A percentile compares a stretch with the other conserved stretches of the same genome.
These are phyloP conservation scores for Oceanodroma tethys DNA, from an alignment of 2,113 vertebrate species.

Conservation along the genomic window DNA sequence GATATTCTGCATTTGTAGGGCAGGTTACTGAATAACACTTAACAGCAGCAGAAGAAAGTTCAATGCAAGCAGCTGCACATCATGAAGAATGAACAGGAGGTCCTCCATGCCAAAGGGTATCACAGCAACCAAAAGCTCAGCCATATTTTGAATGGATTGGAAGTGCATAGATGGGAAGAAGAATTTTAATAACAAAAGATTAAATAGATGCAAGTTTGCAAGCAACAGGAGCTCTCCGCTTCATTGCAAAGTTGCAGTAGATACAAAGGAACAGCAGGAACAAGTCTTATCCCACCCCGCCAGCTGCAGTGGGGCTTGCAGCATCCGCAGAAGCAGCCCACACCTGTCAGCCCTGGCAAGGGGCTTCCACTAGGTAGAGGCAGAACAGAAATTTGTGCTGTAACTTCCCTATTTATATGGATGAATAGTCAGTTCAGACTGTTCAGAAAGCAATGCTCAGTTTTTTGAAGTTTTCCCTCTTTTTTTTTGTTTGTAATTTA, in stretches of 20 bases:
- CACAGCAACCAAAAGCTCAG: background rate
- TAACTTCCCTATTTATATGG: background rate
- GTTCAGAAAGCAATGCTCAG: background rate
- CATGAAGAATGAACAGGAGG: background rate
- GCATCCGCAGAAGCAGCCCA: background rate
- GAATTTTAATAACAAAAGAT: slow-evolving; percentile 26
- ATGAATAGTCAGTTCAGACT: background rate
- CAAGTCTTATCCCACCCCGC: background rate
- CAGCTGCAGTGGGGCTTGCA: background rate
- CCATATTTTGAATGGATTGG: background rate
- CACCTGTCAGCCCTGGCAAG: background rate
- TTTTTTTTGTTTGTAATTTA: background rate
- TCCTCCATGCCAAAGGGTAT: background rate
- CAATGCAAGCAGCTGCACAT: rapidly evolving
- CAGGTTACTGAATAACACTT: background rate
- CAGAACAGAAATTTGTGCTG: background rate
- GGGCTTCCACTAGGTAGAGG: background rate
- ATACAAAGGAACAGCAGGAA: background rate
- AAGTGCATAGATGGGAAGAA: background rate
- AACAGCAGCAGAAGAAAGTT: background rate
- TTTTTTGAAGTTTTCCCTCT: background rate
- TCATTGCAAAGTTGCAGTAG: background rate
- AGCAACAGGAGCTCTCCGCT: background rate
- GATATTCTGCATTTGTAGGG: rapidly evolving
- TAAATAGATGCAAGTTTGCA: background rate